A percentile compares a stretch with the other conserved stretches of the same genome.
phyloP scores from a whole-genome alignment of 2,888 invertebrate species.

The Drosophila nr. medialis region DNA sequence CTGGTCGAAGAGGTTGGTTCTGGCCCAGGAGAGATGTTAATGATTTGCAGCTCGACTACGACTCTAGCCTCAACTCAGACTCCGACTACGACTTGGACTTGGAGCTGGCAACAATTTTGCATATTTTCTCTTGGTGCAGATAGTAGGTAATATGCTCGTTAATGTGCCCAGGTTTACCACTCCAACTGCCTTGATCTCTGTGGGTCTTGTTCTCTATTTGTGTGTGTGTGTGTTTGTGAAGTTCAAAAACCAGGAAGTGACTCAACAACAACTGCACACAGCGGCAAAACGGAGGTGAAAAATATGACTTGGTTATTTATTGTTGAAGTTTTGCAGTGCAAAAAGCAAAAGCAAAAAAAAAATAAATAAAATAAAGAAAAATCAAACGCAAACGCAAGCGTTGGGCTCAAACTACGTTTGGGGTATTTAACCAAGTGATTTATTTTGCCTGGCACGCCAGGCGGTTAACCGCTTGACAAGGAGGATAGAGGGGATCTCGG shows the following conservation, averaged over 20 bases:
- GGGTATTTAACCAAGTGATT: slow-evolving; percentile 78
- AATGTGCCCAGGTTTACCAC: slow-evolving; percentile 69
- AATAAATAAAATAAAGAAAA: slow-evolving; percentile 30
- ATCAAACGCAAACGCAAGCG: slow-evolving; percentile 43
- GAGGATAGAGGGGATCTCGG: not conserved
- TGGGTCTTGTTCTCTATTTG: slow-evolving; percentile 4
- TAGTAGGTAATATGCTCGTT: slow-evolving; percentile 79
- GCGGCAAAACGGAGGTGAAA: slow-evolving; percentile 71
- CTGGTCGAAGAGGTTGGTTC: slow-evolving; percentile 44
- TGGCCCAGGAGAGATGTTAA: slow-evolving; percentile 72
- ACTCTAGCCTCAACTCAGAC: slow-evolving; percentile 14
- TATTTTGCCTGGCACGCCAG: slow-evolving; percentile 71
- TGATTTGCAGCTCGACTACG: slow-evolving; percentile 68
- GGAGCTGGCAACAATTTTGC: slow-evolving; percentile 68
- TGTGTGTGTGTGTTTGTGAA: slow-evolving; percentile 26
- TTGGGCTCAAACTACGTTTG: slow-evolving; percentile 75
- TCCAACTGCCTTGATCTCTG: slow-evolving; percentile 49
- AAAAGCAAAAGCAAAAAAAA: slow-evolving; percentile 48
- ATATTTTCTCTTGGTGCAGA: slow-evolving; percentile 71
- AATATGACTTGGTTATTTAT: slow-evolving; percentile 81
- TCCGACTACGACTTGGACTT: slow-evolving; percentile 9
- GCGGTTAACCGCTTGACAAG: slow-evolving; percentile 64
- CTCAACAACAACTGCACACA: slow-evolving; percentile 71
- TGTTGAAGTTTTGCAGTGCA: slow-evolving; percentile 80
- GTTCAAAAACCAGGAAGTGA: slow-evolving; percentile 80